These are phyloP conservation scores for Pelodytes ibericus DNA, from an alignment of 2,797 vertebrate genomes.

Conservation along the genomic window DNA sequence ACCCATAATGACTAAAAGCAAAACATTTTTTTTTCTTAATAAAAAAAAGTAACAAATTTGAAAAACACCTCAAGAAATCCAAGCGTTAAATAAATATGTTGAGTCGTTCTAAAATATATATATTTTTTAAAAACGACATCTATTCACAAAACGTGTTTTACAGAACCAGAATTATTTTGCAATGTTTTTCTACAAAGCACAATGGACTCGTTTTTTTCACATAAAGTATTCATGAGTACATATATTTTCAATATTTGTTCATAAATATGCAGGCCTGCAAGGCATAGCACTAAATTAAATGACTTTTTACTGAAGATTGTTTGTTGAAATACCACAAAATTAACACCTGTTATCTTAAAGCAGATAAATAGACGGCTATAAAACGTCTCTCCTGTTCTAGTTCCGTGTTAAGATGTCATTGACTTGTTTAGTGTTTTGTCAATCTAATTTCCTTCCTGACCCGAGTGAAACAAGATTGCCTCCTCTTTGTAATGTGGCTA, in stretches of 20 bases:
- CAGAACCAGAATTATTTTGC: neutral
- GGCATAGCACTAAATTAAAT: conserved; percentile 4
- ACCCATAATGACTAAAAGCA: conserved; percentile 50
- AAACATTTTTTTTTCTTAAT: too few species aligned
- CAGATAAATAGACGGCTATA: neutral
- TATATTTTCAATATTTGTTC: conserved; percentile 46
- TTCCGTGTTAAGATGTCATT: too few species aligned
- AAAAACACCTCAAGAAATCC: conserved; percentile 1
- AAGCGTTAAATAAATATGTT: conserved; percentile 40
- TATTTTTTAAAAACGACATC: too few species aligned
- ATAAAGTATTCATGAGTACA: conserved; percentile 49
- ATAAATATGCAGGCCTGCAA: conserved; percentile 34
- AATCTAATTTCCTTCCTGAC: too few species aligned
- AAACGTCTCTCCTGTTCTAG: neutral
- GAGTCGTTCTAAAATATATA: neutral
- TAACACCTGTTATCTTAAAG: neutral
- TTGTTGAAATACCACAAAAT: neutral
- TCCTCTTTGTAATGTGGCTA: too few species aligned
- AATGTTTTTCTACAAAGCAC: neutral
- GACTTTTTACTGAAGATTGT: conserved; percentile 9
- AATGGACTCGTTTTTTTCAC: conserved; percentile 12
- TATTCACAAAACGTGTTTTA: too few species aligned
- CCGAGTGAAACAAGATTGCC: too few species aligned
- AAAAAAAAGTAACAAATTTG: neutral
- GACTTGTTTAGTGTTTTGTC: too few species aligned